These are phyloP conservation scores for Bergia puertoricense DNA, from an alignment of 92 coral and sea anemone species.

Conservation along the genomic window DNA sequence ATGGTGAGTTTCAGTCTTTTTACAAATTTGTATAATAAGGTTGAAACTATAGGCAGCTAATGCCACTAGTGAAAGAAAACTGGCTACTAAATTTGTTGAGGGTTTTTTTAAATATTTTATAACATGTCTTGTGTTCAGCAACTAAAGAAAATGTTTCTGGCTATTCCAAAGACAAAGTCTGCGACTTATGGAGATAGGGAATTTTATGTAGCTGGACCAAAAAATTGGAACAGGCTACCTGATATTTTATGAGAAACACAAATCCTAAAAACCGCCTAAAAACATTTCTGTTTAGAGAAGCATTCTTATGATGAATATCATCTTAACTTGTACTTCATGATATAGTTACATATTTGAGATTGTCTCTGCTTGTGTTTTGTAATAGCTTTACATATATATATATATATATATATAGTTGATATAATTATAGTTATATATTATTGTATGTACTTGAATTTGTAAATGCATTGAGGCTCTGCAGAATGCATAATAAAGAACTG, in stretches of 20 bases:
- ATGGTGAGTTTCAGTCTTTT: conserved; percentile 17
- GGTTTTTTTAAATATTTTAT: conserved; percentile 1
- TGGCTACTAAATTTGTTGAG: conserved; percentile 11
- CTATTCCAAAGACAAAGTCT: conserved; percentile 11
- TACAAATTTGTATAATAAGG: background rate
- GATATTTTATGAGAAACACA: too few relatives aligned
- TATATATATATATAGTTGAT: conserved; percentile 2
- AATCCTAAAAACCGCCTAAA: too few relatives aligned
- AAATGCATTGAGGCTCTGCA: too few relatives aligned
- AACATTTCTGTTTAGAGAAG: too few relatives aligned
- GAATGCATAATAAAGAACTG: background rate
- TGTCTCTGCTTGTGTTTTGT: conserved; percentile 10
- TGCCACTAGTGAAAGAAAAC: conserved; percentile 12
- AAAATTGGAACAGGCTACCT: too few relatives aligned
- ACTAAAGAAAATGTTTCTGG: background rate
- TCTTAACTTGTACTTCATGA: background rate
- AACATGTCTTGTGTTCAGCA: background rate
- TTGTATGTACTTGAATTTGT: too few relatives aligned
- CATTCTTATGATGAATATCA: background rate
- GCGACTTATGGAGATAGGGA: too few relatives aligned
- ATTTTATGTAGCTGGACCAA: too few relatives aligned
- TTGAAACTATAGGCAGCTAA: background rate
- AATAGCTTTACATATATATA: background rate
- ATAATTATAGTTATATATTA: background rate
- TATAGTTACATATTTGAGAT: background rate